Conservation (phyloP, 2,797 vertebrate species). For the Gymnoscopelus microlampas region DNA sequence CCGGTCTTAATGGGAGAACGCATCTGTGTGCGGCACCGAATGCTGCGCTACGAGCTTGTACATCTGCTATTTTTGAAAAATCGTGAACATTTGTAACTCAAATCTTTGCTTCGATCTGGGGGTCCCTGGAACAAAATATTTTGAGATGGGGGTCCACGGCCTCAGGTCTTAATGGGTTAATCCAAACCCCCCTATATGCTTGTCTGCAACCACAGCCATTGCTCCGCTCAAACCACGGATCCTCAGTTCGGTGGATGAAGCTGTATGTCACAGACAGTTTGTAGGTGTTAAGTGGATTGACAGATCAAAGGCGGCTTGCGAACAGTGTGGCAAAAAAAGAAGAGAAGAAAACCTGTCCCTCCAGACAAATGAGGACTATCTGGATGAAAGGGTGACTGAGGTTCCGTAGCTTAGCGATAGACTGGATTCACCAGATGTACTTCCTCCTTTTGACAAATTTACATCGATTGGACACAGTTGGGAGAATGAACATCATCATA, state of each 20-base stretch:
- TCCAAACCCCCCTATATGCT: slow-evolving; percentile 14
- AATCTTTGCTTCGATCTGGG: too few relatives aligned
- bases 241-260: slow-evolving; percentile 47
- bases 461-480: slow-evolving; percentile 53
- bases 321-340: slow-evolving; percentile 26
- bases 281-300: slow-evolving; percentile 55
- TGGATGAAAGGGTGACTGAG: slow-evolving; percentile 47
- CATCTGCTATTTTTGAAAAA: too few relatives aligned
- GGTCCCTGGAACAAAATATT: too few relatives aligned
- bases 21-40: too few relatives aligned
- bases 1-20: too few relatives aligned
- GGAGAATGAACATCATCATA: background rate
- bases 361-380: slow-evolving; percentile 26
- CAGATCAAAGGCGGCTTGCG: slow-evolving; percentile 61
- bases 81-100: too few relatives aligned
- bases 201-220: slow-evolving; percentile 23
- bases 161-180: background rate
- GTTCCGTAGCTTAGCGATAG: slow-evolving; percentile 52
- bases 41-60: too few relatives aligned
- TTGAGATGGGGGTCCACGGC: too few relatives aligned
- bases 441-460: slow-evolving; percentile 48
- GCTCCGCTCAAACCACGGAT: slow-evolving; percentile 29
- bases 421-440: slow-evolving; percentile 54
- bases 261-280: slow-evolving; percentile 41
- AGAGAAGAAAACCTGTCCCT: slow-evolving; percentile 43